These are phyloP conservation scores for Rotaria sp. DNA, from an alignment of 2,888 invertebrate species.

Conservation along the genomic window DNA sequence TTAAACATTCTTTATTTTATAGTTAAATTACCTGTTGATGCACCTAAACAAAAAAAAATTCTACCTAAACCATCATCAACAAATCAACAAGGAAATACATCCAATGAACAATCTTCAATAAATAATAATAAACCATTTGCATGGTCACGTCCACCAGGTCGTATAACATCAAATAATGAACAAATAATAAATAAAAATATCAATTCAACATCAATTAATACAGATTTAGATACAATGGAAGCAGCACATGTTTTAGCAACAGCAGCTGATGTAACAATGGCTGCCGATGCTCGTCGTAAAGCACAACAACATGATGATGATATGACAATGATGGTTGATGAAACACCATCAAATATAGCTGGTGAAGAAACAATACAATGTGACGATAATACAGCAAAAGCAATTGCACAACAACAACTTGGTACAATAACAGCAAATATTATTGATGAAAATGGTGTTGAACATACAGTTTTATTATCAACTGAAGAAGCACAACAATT, in stretches of 20 bases:
- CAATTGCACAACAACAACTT: not conserved
- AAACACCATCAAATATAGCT: constrained; percentile 16
- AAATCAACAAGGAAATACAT: not conserved
- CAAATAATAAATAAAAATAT: not conserved
- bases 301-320: constrained; percentile 22
- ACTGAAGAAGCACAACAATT: constrained; percentile 24
- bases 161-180: not conserved
- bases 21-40: not conserved
- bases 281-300: constrained; percentile 4
- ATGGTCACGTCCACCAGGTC: not conserved
- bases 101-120: not conserved
- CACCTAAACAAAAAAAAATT: not conserved
- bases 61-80: not conserved
- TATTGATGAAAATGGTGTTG: constrained; percentile 12
- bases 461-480: constrained; percentile 14
- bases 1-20: not conserved
- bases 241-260: not conserved
- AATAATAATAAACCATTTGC: not conserved
- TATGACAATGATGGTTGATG: not conserved
- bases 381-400: not conserved
- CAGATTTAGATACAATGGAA: not conserved
- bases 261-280: not conserved
- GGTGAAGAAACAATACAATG: not conserved
- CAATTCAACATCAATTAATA: not conserved
- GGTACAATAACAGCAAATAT: not conserved